Conservation (phyloP, 2,113 vertebrate species). For the Tichodroma muraria region DNA sequence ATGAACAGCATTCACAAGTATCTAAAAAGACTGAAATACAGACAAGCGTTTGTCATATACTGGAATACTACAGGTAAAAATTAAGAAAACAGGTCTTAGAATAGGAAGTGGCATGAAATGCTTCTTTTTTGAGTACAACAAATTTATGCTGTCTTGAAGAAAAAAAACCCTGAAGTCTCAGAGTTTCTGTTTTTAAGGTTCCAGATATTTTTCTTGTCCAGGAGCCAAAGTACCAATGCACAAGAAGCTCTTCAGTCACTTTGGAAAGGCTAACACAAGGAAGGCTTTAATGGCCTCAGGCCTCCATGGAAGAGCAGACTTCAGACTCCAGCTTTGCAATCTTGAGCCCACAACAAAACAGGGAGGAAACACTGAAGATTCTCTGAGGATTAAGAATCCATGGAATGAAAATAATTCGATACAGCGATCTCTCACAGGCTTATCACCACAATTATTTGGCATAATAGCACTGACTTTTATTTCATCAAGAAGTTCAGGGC, state of each 20-base stretch:
- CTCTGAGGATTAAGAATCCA: background rate
- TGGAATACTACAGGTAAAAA: background rate
- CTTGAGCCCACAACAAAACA: background rate
- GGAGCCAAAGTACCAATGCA: background rate
- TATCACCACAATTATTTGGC: background rate
- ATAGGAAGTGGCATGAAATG: background rate
- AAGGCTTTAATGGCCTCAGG: background rate
- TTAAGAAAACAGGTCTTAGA: background rate
- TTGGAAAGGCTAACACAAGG: background rate
- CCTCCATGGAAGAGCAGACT: background rate
- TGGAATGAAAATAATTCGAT: slow-evolving; percentile 25
- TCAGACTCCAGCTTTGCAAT: background rate
- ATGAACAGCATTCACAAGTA: background rate
- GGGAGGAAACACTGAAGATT: background rate
- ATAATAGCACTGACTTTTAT: background rate
- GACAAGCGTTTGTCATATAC: background rate
- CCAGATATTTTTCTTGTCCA: background rate
- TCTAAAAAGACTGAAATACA: background rate
- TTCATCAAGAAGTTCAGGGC: background rate
- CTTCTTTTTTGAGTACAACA: background rate
- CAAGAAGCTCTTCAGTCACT: background rate
- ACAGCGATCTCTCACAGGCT: background rate
- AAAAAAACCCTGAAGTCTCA: background rate
- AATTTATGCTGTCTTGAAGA: background rate
- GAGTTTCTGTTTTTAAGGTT: background rate